Evolutionary conservation across 92 coral and sea anemone species (phyloP), one percentile per base, ranked within the genome.

Genomic region (Porites rus): DNA sequence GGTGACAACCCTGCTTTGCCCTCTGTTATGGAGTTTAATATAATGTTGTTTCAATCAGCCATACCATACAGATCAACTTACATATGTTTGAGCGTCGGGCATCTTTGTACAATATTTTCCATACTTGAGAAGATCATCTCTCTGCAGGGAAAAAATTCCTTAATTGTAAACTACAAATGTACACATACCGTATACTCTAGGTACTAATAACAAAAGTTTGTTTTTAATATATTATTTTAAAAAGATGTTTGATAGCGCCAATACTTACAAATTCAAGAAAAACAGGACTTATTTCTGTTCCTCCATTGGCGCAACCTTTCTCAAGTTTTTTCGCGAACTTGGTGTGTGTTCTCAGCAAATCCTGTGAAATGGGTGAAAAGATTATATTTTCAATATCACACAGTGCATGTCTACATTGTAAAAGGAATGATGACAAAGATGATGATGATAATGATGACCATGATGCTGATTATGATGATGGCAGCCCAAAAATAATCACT

Each of bases 51-150:
- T 38, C 46, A 38, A 38, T 38, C 46, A 38, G 46, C 46, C 46
- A 38, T 38, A 38, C 46, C 46, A 38, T 38, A 4, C 46, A 38
- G 46, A 38, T 0, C 46, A n/a, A 72, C 98, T 92, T 87, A 97
- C 99, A 88, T 93, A 89, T 53, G 80, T 82, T 84, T 97, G 99
- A 11, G 99, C 99, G 38, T 92, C 93, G 18, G 94, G 97, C 99
- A 97, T 97, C 88, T 95, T 90, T 81, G 98, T 90, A 84, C 99
- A 97, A 74, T 94, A 97, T 86, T 97, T 90, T 73, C 99, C 99
- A 93, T 97, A 97, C 79, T 95, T 96, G 24, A 97, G 84, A 38
- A 97, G 88, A 12, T 97, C 95, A 82, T 94, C 93, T 87, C 89
- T 97, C 99, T 97, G 83, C 22, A 68, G 74, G 22, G 78, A 20